phyloP scores from a whole-genome alignment of 2,113 vertebrate species.

The Synodontis membranacea region DNA sequence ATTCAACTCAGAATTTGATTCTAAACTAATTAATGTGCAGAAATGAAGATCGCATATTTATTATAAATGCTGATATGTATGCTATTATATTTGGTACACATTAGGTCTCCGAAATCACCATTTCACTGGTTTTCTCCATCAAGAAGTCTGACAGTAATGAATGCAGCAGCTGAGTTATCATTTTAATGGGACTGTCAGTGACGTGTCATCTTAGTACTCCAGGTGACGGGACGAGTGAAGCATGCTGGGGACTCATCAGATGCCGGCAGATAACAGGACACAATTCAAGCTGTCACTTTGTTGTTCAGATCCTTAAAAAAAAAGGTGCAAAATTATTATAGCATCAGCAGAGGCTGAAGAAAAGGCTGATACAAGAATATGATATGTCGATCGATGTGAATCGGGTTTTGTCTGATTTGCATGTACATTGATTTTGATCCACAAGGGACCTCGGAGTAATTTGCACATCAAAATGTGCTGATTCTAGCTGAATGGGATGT shows the following conservation, averaged over 20 bases:
- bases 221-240: conserved; percentile 62
- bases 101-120: no score
- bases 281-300: conserved; percentile 48
- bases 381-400: conserved; percentile 5
- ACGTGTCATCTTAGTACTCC: conserved; percentile 57
- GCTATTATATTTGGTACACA: no score
- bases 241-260: conserved; percentile 54
- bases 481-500: not conserved
- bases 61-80: not conserved
- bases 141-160: conserved; percentile 50
- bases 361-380: conserved; percentile 3
- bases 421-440: conserved; percentile 23
- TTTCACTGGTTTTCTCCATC: conserved; percentile 5
- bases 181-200: conserved; percentile 64
- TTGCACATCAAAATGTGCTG: not conserved
- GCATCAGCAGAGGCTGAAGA: not conserved
- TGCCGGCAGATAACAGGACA: conserved; percentile 48
- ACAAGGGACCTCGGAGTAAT: conserved; percentile 1
- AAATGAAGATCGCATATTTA: no score
- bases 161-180: conserved; percentile 58
- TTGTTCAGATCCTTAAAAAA: conserved; percentile 9
- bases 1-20: not conserved
- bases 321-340: not conserved
- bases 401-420: conserved; percentile 14
- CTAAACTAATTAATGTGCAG: not conserved